phyloP scores from a whole-genome alignment of 2,113 vertebrate species.

The Hemiprocne comata region DNA sequence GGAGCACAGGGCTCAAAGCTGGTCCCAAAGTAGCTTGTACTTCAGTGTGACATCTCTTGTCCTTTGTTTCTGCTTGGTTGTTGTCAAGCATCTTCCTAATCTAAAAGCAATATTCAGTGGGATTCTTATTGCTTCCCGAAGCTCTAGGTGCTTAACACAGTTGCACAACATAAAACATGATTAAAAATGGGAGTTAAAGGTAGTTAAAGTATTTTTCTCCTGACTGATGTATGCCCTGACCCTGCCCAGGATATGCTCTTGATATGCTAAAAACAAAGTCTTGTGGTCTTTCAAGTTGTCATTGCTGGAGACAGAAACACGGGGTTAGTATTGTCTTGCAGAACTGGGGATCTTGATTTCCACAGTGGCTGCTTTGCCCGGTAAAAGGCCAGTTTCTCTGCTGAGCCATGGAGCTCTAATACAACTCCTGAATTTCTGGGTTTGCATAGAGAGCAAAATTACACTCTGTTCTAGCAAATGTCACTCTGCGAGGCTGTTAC shows the following conservation, averaged over 20 bases:
- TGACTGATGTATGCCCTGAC: not conserved
- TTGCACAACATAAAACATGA: not conserved
- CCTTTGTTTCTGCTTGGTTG: not conserved
- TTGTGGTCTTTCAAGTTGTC: not conserved
- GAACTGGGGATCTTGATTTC: not conserved
- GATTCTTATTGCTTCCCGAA: not conserved
- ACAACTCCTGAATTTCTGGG: not conserved
- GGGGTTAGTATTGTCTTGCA: not conserved
- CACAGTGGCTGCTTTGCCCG: not conserved
- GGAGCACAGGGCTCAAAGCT: not conserved
- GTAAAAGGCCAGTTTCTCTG: not conserved
- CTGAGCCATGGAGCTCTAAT: not conserved
- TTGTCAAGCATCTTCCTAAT: fast-evolving
- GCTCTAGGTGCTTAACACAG: not conserved
- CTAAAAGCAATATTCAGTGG: not conserved
- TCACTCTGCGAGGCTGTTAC: not conserved
- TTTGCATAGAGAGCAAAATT: not conserved
- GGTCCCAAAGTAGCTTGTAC: not conserved
- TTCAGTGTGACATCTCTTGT: not conserved
- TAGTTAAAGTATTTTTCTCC: not conserved
- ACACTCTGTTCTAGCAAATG: not conserved
- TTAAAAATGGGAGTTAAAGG: not conserved
- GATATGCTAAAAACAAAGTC: not conserved
- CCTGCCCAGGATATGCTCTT: not conserved
- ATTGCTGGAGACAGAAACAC: fast-evolving